Base-by-base conservation (phyloP, 2,797 vertebrate species). In the Myiothlypis coronata region DNA sequence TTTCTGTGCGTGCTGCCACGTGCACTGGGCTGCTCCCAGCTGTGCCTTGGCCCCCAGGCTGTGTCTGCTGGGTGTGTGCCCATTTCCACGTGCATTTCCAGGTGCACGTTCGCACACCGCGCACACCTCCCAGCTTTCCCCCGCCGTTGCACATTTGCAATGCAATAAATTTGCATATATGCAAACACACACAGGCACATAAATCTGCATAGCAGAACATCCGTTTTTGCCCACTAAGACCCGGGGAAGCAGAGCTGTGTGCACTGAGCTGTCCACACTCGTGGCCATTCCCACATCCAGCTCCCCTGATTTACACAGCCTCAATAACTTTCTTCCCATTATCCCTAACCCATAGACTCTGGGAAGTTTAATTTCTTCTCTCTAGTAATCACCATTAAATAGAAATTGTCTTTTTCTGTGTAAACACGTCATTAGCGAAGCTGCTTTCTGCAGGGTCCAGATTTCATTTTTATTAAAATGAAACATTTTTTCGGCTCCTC, bases 401-500 rank as follows among this genome's bases (percentile, higher is more conserved):
- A 98, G 98, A 98, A 98, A 98, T 98, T 98, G 98, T 97, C 97
- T 97, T 97, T 98, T 97, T 98, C 97, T 98, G 96, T 97, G 98
- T 98, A 98, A 98, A 98, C 98, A 98, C 94, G 95, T 98, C 98
- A 97, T 98, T 98, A 98, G 97, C 52, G 94, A 93, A 95, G 97
- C 97, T 90, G 97, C 88, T 97, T 98, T 98, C 98, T 97, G 97
- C 97, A 96, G 97, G 97, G 97, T 97, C 97, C 97, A 97, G 98
- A 98, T 98, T 98, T 98, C 97, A 97, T 98, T 98, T 98, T 98
- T 98, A 98, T 98, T 98, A 98, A 98, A 98, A 98, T 97, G 97
- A 97, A 97, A 97, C 97, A 96, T 97, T 98, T 97, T 69, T 98
- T 95, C 88, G 97, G 94, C 97, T 89, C 96, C 97, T 97, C 84